These are phyloP conservation scores for Tenthredo distinguenda DNA, from an alignment of 2,888 invertebrate species.

Conservation along the genomic window DNA sequence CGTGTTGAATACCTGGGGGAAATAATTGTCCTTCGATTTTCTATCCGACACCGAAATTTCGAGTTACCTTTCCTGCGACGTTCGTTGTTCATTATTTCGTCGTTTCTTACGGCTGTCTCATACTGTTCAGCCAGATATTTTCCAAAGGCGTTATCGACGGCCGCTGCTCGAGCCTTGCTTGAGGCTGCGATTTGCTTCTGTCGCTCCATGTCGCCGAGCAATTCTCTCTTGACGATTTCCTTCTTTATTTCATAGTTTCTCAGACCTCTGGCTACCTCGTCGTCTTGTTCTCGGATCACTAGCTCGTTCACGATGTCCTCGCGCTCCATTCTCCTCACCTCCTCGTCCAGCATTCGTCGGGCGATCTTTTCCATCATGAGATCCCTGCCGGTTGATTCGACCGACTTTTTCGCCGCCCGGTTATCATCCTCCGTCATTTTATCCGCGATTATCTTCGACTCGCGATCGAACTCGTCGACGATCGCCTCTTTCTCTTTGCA, in stretches of 20 bases:
- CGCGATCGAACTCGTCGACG: constrained; percentile 59
- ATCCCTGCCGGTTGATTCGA: constrained; percentile 51
- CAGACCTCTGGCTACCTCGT: constrained; percentile 42
- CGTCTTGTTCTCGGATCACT: constrained; percentile 56
- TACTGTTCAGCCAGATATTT: constrained; percentile 60
- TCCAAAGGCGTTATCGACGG: constrained; percentile 61
- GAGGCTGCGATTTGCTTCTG: constrained; percentile 55
- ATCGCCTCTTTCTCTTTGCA: constrained; percentile 58
- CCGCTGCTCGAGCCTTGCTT: constrained; percentile 59
- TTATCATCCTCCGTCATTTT: constrained; percentile 45
- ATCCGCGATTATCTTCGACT: constrained; percentile 54
- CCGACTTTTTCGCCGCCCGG: constrained; percentile 49
- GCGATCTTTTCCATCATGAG: constrained; percentile 56
- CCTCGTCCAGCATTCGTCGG: constrained; percentile 58
- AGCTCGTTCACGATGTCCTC: constrained; percentile 60
- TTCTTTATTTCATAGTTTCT: neutral
- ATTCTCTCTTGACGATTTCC: constrained; percentile 55
- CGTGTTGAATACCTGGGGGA: constrained; percentile 55
- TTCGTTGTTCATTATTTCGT: constrained; percentile 51
- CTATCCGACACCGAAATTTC: neutral
- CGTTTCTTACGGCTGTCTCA: constrained; percentile 53
- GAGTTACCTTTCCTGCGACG: constrained; percentile 55
- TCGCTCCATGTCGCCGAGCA: constrained; percentile 59
- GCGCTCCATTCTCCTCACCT: constrained; percentile 56
- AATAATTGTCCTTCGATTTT: neutral